These are phyloP conservation scores for Busseola fusca DNA, from an alignment of 2,888 invertebrate genomes.

Conservation along the genomic window DNA sequence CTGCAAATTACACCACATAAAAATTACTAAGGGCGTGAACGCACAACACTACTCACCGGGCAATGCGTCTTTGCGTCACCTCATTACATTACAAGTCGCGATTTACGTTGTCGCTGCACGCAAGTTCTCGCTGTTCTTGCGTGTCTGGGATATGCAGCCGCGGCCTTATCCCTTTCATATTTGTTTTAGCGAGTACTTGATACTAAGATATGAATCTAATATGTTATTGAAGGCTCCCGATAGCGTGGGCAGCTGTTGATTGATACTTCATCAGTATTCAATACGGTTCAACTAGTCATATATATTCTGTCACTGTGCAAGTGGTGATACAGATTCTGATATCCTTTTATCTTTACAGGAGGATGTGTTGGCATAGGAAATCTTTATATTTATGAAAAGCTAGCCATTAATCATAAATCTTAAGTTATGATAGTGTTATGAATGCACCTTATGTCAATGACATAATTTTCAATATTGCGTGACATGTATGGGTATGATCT, in stretches of 20 bases:
- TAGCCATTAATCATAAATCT: slow-evolving; percentile 1
- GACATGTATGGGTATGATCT: too few relatives aligned
- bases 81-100: slow-evolving; percentile 77
- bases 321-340: slow-evolving; percentile 42
- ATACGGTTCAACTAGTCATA: slow-evolving; percentile 43
- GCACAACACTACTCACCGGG: slow-evolving; percentile 67
- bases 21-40: slow-evolving; percentile 67
- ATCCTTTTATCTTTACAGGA: slow-evolving; percentile 37
- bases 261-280: slow-evolving; percentile 59
- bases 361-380: slow-evolving; percentile 17
- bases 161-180: slow-evolving; percentile 53
- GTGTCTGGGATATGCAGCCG: slow-evolving; percentile 49
- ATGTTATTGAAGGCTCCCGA: slow-evolving; percentile 59
- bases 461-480: too few relatives aligned
- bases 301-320: slow-evolving; percentile 40
- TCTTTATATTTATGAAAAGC: slow-evolving; percentile 30
- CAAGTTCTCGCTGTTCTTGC: slow-evolving; percentile 65
- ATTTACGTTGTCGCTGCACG: slow-evolving; percentile 77
- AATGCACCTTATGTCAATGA: too few relatives aligned
- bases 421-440: neutral
- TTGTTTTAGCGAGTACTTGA: slow-evolving; percentile 58
- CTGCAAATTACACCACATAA: slow-evolving; percentile 60
- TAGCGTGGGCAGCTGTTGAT: slow-evolving; percentile 54
- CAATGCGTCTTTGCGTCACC: slow-evolving; percentile 70
- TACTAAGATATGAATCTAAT: slow-evolving; percentile 57